Base-by-base conservation (phyloP, 2,888 invertebrate genomes). In the Yponomeuta malinellus region DNA sequence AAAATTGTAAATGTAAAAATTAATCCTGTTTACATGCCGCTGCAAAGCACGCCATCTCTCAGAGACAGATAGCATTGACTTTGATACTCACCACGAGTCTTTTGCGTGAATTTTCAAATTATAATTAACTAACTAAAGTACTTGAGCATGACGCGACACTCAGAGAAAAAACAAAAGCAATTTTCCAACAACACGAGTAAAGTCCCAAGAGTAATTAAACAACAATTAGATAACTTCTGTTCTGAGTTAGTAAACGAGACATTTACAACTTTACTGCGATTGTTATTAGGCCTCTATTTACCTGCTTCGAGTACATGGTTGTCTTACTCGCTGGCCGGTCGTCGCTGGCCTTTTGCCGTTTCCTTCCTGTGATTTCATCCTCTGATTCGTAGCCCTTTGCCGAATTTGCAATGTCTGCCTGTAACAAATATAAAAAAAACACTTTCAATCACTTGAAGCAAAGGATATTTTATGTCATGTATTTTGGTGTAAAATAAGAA, bases 351-450 rank as follows among this genome's bases (percentile, higher is more conserved):
- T 92, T 92, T 83, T 94, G 92, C 83, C 94, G 92, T 84, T 94
- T 93, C 81, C 95, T 93, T 79, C 95, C 94, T 93, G 95, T 95
- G 91, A 94, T 95, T 86, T 96, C 96, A 94, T 96, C 96, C 90
- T 96, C 96, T 74, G 96, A 96, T 85, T 96, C 96, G 93, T 96
- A 96, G 82, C 93, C 94, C 84, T 95, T 94, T 78, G 94, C 94
- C 78, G 94, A 93, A 81, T 94, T 94, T 79, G 94, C 94, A 87
- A 95, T 94, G 87, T 95, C 95, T 80, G 95, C 95, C 95, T 95
- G 88, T 71, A 63, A 72, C 66, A 72, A 74, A 75, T 63, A 75
- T 63, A 73, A 76, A 72, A 76, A 72, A 64, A 48, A 52, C 69
- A n/a, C 48, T 23, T 29, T 43, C 52, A 29, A 64, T 64, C 29